phyloP scores from a whole-genome alignment of 2,797 vertebrate species.

The Sphenopsis melanotis region DNA sequence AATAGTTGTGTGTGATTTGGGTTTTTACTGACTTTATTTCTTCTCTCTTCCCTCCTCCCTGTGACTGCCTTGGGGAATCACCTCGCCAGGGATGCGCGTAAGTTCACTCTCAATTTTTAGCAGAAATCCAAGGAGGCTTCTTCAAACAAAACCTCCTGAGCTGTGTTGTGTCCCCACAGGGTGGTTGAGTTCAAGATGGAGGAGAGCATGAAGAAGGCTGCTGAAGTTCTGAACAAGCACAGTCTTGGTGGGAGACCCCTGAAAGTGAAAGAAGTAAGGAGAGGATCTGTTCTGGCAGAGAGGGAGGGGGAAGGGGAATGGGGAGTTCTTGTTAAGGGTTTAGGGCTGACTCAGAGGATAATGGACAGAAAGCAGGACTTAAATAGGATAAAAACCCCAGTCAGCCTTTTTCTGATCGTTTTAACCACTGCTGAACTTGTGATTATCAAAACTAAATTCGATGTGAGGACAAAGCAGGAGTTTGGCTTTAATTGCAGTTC shows the following conservation, averaged over 20 bases:
- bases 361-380: background rate
- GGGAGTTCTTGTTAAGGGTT: background rate
- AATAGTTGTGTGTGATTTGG: background rate
- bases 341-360: background rate
- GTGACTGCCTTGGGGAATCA: conserved; percentile 56
- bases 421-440: background rate
- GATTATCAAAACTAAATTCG: background rate
- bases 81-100: conserved; percentile 91
- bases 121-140: background rate
- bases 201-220: conserved; percentile 97
- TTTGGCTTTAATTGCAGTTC: background rate
- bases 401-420: rapidly evolving
- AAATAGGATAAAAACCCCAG: background rate
- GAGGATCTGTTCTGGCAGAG: conserved; percentile 3
- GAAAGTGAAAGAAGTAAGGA: conserved; percentile 93
- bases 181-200: conserved; percentile 98
- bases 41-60: conserved; percentile 47
- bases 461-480: background rate
- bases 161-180: conserved; percentile 72
- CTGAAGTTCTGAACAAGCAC: conserved; percentile 96
- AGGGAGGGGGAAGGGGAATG: background rate
- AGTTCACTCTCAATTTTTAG: conserved; percentile 70
- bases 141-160: background rate
- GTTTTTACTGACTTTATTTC: conserved; percentile 72
- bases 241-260: conserved; percentile 92